Base-by-base conservation (phyloP, 37 sponge, comb jelly and placozoan genomes). In the Oscarella lobularis region DNA sequence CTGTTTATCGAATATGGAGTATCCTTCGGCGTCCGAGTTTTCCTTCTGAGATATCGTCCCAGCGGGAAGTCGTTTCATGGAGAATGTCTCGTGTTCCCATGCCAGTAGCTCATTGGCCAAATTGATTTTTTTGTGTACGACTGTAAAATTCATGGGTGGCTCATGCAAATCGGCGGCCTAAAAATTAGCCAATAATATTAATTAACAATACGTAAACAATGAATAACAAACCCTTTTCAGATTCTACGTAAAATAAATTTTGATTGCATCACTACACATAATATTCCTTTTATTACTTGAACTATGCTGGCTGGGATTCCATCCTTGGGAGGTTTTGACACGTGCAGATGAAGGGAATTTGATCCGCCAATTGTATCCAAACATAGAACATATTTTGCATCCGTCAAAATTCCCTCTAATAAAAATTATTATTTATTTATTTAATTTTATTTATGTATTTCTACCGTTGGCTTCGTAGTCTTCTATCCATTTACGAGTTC, bases 41-140 rank as follows among this genome's bases (percentile, higher is more conserved):
- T 76, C 48, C 6, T 68, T 73, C 37, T 75, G 55, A 1, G 93
- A 92, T 36, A 95, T 67, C 9, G 96, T 95, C 54, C 78, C 93
- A 68, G 96, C 90, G 31, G 96, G 81, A 0, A 88, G 70, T 34
- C 80, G 81, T 76, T 80, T 84, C 31, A 95, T 78, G 31, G 96
- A 89, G 82, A 95, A 95, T 38, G 81, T 55, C 77, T 95, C 96
- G 48, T 95, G 96, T 66, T 92, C 90, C 96, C 96, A 95, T 0
- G 96, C 78, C 38, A 92, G 54, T 29, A 80, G 72, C 14, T 92
- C 94, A 9, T 92, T 90, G 68, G 89, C 80, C 33, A 88, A 76
- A 34, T 92, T 85, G 35, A 95, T 82, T 83, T 92, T 87, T 80
- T 88, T 88, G 40, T 87, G 88, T 0, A 85, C 76, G 20, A 88